A percentile compares a stretch with the other conserved stretches of the same genome.
These are phyloP conservation scores for Machimus atricapillus DNA, from an alignment of 2,888 invertebrate genomes.

Conservation along the genomic window DNA sequence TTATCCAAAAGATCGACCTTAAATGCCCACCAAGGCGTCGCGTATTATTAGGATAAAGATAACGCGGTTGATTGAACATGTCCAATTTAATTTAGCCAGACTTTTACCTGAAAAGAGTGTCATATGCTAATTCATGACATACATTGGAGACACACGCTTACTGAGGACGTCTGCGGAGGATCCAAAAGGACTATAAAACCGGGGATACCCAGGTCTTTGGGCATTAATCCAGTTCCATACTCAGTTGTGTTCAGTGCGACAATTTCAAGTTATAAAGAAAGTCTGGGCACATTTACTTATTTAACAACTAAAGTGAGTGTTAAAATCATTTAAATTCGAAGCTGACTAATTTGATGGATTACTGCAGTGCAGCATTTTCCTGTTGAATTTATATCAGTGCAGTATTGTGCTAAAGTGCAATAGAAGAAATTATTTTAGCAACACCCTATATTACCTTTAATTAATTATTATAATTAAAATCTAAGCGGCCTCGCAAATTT, in stretches of 20 bases:
- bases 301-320: neutral
- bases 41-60: neutral
- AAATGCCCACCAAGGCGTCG: constrained; percentile 15
- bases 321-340: neutral
- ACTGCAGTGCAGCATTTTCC: neutral
- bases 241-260: constrained; percentile 19
- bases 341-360: neutral
- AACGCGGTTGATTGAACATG: neutral
- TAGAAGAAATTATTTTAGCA: neutral
- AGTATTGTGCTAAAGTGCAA: neutral
- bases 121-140: constrained; percentile 36
- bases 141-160: neutral
- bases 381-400: neutral
- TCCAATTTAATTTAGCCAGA: neutral
- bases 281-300: neutral
- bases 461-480: neutral
- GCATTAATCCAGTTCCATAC: constrained; percentile 1
- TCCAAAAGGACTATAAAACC: constrained; percentile 28
- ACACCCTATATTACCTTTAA: neutral
- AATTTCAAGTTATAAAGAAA: neutral
- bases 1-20: constrained; percentile 7
- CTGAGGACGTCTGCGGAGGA: neutral
- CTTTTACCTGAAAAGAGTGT: constrained; percentile 33
- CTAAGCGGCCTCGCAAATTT: neutral
- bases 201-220: neutral